Evolutionary conservation across 1,140 invertebrate species (phyloP), one percentile per base, ranked within the genome.

Genomic region (Melanaphis sacchari): DNA sequence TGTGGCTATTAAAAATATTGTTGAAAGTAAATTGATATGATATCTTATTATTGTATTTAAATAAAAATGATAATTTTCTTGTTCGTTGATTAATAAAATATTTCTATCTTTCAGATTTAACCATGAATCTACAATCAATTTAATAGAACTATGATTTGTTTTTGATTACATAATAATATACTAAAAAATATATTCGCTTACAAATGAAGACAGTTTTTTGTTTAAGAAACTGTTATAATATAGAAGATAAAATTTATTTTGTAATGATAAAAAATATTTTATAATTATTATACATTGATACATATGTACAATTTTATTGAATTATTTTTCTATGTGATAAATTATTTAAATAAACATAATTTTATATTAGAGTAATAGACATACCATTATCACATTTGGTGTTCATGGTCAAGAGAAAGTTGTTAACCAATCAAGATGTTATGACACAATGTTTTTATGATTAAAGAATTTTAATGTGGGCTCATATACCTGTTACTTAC

Each of bases 1-100:
- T 5, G 94, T 95, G 41, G 96, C 95, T 38, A 95, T 97, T 36
- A 95, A 95, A 82, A 91, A 94, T 7, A 96, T 97, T 93, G 95
- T 96, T 24, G 94, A 96, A 91, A 93, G 93, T 93, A 93, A 93
- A 85, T 82, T 76, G 40, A 41, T 54, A 21, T 3, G 11, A 43
- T 43, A 91, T 21, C 40, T 24, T 91, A 26, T 54, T 91, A 36
- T 88, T 24, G 26, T 15, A 89, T 54, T 66, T 9, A n/a, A 49
- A n/a, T n/a, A 88, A 89, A 26, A 40, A 26, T 26, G 54, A 40
- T 54, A 38, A 6, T 38, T 76, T 76, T n/a, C n/a, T 1, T 76
- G 59, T 76, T 89, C 9, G 15, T 52, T 38, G 26, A 93, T 84
- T 49, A 21, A 49, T 49, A 6, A 91, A 90, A 84, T 21, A 31